These are phyloP conservation scores for Trachelipus rathkii DNA, from an alignment of 1,140 invertebrate genomes.

Conservation along the genomic window DNA sequence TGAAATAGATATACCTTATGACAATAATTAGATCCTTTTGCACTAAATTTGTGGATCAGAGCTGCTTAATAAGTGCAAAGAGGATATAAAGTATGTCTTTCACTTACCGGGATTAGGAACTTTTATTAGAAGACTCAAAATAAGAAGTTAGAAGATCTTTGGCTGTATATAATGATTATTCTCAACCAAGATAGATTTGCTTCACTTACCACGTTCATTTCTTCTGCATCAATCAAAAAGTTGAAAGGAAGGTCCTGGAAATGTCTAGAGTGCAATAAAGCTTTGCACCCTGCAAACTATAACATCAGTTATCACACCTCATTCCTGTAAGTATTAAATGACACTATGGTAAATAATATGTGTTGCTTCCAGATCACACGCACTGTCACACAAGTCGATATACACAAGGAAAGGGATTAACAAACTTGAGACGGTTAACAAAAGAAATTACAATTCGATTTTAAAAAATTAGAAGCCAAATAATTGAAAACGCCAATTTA, in stretches of 20 bases:
- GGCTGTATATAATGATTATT: neutral
- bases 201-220: constrained; percentile 3
- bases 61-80: constrained; percentile 9
- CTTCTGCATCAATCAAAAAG: neutral
- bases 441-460: too few relatives aligned
- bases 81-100: constrained; percentile 10
- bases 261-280: constrained; percentile 44
- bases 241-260: constrained; percentile 35
- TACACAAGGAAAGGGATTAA: neutral
- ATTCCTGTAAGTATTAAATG: constrained; percentile 29
- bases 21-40: constrained; percentile 17
- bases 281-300: constrained; percentile 44
- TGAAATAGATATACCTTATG: constrained; percentile 14
- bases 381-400: constrained; percentile 6
- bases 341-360: constrained; percentile 4
- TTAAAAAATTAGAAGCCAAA: too few relatives aligned
- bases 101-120: neutral
- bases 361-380: neutral
- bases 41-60: constrained; percentile 9
- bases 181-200: neutral
- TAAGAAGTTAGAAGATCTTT: neutral
- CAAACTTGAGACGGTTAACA: neutral
- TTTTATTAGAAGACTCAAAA: neutral
- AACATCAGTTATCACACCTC: constrained; percentile 38
- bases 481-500: too few relatives aligned